phyloP scores from a whole-genome alignment of 2,113 vertebrate genomes.

The Lepisosteus osseus region DNA sequence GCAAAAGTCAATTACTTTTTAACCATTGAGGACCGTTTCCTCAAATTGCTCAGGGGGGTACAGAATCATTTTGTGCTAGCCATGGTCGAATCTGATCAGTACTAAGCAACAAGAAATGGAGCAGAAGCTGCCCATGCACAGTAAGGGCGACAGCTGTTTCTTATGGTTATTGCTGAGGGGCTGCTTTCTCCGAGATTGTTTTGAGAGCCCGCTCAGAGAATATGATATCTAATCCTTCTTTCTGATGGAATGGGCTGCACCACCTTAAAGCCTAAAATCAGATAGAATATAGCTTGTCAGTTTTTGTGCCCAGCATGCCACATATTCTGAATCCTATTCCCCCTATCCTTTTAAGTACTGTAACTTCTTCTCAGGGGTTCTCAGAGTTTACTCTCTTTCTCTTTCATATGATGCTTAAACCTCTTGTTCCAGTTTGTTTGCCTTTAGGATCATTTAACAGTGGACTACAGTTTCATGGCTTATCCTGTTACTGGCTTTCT shows the following conservation, averaged over 20 bases:
- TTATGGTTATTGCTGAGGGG: too few relatives aligned
- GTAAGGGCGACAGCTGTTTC: too few relatives aligned
- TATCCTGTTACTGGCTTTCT: conserved; percentile 20
- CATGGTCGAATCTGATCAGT: too few relatives aligned
- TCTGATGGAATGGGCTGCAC: conserved; percentile 32
- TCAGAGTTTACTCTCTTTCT: conserved; percentile 22
- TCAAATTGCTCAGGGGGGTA: too few relatives aligned
- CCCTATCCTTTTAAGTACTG: conserved; percentile 10
- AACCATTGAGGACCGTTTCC: too few relatives aligned
- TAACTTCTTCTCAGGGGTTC: conserved; percentile 12
- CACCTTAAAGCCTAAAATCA: conserved; percentile 28
- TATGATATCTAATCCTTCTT: conserved; percentile 33
- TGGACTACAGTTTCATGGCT: background rate
- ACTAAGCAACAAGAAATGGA: too few relatives aligned
- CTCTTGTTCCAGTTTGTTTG: conserved; percentile 30
- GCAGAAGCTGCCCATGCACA: too few relatives aligned
- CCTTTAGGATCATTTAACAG: conserved; percentile 16
- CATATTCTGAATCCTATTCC: conserved; percentile 6
- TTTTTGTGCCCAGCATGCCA: conserved; percentile 21
- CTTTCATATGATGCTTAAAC: conserved; percentile 20
- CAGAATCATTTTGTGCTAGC: too few relatives aligned
- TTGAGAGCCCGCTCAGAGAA: conserved; percentile 16
- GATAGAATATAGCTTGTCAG: background rate
- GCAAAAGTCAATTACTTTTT: too few relatives aligned
- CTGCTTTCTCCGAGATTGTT: conserved; percentile 14